A percentile compares a stretch with the other conserved stretches of the same genome.
Evolutionary conservation across 2,888 invertebrate species (phyloP).

Genomic region (Sturmia bella): DNA sequence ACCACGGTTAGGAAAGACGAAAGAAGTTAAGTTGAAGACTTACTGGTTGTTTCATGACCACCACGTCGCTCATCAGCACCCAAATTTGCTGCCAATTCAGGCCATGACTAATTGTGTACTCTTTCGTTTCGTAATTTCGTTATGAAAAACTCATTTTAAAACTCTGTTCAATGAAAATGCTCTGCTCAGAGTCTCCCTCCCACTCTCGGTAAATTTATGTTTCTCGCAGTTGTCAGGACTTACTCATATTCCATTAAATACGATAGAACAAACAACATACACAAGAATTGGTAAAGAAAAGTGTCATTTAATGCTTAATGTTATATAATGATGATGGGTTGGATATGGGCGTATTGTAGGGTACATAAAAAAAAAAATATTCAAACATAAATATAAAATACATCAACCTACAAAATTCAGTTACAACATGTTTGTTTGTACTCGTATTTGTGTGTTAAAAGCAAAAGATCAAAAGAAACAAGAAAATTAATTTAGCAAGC

Average conservation of each 20-base stretch:
- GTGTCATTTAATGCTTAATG: conserved; percentile 67
- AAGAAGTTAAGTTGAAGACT: too few relatives aligned
- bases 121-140: neutral
- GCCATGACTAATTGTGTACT: too few relatives aligned
- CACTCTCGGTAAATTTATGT: neutral
- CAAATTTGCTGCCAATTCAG: too few relatives aligned
- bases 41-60: too few relatives aligned
- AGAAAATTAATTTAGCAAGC: conserved; percentile 81
- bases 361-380: conserved; percentile 21
- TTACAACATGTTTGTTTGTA: neutral
- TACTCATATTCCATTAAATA: conserved; percentile 33
- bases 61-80: too few relatives aligned
- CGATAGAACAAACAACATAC: conserved; percentile 7
- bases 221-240: conserved; percentile 30
- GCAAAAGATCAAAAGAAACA: conserved; percentile 71
- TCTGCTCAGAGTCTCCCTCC: neutral
- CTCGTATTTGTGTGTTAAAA: conserved; percentile 39
- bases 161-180: neutral
- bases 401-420: neutral
- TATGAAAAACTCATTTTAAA: neutral
- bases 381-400: neutral
- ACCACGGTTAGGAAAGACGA: too few relatives aligned
- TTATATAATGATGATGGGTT: conserved; percentile 47
- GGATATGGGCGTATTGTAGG: conserved; percentile 43
- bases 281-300: conserved; percentile 48